These are phyloP conservation scores for Hetaerina americana DNA, from an alignment of 1,140 invertebrate species.

Conservation along the genomic window DNA sequence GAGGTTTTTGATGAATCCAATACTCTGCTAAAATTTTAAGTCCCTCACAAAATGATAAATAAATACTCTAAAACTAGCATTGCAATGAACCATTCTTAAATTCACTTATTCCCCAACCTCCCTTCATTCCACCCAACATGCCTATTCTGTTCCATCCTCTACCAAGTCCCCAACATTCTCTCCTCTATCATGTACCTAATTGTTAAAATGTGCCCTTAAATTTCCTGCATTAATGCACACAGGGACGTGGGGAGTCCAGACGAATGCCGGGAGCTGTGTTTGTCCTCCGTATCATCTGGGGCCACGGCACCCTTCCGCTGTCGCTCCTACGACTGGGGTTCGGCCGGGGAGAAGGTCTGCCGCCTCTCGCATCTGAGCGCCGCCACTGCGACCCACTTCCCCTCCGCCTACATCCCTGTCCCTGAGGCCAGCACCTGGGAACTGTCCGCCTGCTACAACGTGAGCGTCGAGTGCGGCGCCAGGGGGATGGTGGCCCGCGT, in stretches of 20 bases:
- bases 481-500: slow-evolving; percentile 87
- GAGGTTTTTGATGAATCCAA: too few relatives aligned
- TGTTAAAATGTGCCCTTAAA: too few relatives aligned
- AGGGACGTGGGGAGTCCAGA: slow-evolving; percentile 75
- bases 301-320: slow-evolving; percentile 57
- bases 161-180: too few relatives aligned
- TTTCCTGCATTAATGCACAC: too few relatives aligned
- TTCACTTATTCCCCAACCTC: too few relatives aligned
- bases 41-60: too few relatives aligned
- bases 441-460: slow-evolving; percentile 86
- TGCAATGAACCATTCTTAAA: too few relatives aligned
- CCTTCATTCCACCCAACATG: too few relatives aligned
- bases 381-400: slow-evolving; percentile 56
- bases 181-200: too few relatives aligned
- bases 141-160: too few relatives aligned
- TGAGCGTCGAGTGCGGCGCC: slow-evolving; percentile 80
- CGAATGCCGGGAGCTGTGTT: slow-evolving; percentile 74
- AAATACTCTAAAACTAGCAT: too few relatives aligned
- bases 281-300: slow-evolving; percentile 35
- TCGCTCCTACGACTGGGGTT: slow-evolving; percentile 86
- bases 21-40: too few relatives aligned
- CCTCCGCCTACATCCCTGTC: slow-evolving; percentile 80
- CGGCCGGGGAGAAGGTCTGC: slow-evolving; percentile 84
- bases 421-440: slow-evolving; percentile 83
- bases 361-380: slow-evolving; percentile 80